Base-by-base conservation (phyloP, 1,140 invertebrate genomes). In the Papilio polyxenes region DNA sequence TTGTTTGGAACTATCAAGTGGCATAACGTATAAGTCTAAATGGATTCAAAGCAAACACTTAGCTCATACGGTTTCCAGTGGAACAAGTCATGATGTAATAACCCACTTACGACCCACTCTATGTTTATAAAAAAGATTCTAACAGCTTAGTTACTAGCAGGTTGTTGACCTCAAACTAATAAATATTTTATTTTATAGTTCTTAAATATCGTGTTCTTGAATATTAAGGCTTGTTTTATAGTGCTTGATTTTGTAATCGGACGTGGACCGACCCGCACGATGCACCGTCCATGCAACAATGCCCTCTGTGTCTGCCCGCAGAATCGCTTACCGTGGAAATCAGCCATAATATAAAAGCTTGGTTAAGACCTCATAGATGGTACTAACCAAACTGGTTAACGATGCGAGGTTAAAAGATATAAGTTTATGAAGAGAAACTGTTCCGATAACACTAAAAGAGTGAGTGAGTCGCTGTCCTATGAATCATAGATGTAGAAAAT, bases 111-210 rank as follows among this genome's bases (percentile, higher is more conserved):
- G 40, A 40, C 65, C 13, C 23, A 72, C 31, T 72, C 31, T 72
- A 37, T 15, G 65, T 72, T 72, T 72, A 72, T 69, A 62, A 69
- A 69, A 69, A 69, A 69, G 23, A 37, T 72, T 72, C 5, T 5
- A 37, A 72, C 31, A 72, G 11, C 13, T 40, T 72, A 40, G 7
- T 44, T 72, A 37, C 31, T 37, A 37, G 4, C 10, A 15, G 65
- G 65, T 72, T 40, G 65, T 72, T 72, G 31, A 72, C 65, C 65
- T 72, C 65, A n/a, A n/a, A n/a, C n/a, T n/a, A n/a, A n/a, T n/a
- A n/a, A n/a, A n/a, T n/a, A n/a, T n/a, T n/a, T n/a, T n/a, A n/a
- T n/a, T n/a, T n/a, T n/a, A n/a, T n/a, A n/a, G 23, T 65, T 5
- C 9, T 59, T 59, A 59, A 56, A 59, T 20, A 20, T 20, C 1